Evolutionary conservation across 2,113 vertebrate genomes (phyloP).

Genomic region (Rhagologus leucostigma): DNA sequence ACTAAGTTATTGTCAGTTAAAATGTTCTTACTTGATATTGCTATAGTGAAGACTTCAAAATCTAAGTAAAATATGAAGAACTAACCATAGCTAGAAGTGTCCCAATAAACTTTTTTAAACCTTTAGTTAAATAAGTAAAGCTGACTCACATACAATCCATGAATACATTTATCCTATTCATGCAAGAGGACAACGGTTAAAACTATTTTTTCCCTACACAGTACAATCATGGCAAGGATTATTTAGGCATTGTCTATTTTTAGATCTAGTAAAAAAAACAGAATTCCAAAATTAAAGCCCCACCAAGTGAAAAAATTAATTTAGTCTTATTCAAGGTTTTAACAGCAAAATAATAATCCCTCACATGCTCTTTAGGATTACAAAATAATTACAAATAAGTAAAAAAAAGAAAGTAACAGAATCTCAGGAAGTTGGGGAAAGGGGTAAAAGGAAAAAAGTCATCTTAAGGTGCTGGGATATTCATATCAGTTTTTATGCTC

Average conservation of each 20-base stretch:
- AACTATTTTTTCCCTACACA: background rate
- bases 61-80: background rate
- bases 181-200: background rate
- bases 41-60: background rate
- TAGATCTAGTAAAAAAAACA: background rate
- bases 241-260: background rate
- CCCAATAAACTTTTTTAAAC: constrained; percentile 22
- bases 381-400: background rate
- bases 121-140: background rate
- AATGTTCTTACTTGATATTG: background rate
- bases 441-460: background rate
- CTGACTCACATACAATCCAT: background rate
- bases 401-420: background rate
- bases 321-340: background rate
- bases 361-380: background rate
- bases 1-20: background rate
- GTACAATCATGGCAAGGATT: background rate
- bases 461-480: background rate
- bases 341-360: background rate
- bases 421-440: background rate
- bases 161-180: background rate
- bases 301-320: background rate
- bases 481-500: background rate
- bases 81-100: constrained; percentile 4
- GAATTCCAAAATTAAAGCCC: background rate